Evolutionary conservation across 1,140 invertebrate genomes (phyloP), one percentile per base, ranked within the genome.

Genomic region (Drosophila sechellia): DNA sequence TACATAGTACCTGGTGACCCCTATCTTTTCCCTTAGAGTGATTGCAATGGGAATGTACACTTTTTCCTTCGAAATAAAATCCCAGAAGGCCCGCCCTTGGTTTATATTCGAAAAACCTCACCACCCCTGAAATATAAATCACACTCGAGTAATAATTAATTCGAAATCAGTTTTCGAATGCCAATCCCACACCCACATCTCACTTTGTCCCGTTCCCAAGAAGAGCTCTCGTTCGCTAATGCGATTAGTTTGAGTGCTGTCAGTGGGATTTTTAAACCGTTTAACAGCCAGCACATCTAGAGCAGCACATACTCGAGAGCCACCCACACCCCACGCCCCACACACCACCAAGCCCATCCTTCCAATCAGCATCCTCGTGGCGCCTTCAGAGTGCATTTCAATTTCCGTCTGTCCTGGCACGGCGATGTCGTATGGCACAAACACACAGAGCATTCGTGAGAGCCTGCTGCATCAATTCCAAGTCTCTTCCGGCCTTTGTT

Each of bases 341-440:
- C 20, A 22, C 20, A 22, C 2, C 20, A 22, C 20, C 20, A 22
- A 22, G 3, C 20, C 20, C 8, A 11, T 34, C 13, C 10, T 10
- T 13, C 13, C 12, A 37, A 5, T 31, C 25, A 15, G 4, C 25
- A 5, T 13, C 25, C 20, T 22, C 39, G 13, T 5, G 31, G n/a
- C 13, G 34, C 17, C 50, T 46, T 35, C 2, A 61, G 66, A 84
- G 58, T 85, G 81, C 72, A 85, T 64, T 85, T 72, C 77, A 73
- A 84, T 85, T 80, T 85, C 77, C 81, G 40, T 53, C 34, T 25
- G 43, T 60, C 61, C 39, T 37, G 76, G 54, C 50, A 54, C 59
- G 39, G 15, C 53, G 15, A 35, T 39, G 52, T 54, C 60, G 34
- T 45, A 11, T 49, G 35, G 45, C 22, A 45, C 43, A 48, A 12